Evolutionary conservation across 1,140 invertebrate genomes (phyloP).

Genomic region (Heterodera carotae): DNA sequence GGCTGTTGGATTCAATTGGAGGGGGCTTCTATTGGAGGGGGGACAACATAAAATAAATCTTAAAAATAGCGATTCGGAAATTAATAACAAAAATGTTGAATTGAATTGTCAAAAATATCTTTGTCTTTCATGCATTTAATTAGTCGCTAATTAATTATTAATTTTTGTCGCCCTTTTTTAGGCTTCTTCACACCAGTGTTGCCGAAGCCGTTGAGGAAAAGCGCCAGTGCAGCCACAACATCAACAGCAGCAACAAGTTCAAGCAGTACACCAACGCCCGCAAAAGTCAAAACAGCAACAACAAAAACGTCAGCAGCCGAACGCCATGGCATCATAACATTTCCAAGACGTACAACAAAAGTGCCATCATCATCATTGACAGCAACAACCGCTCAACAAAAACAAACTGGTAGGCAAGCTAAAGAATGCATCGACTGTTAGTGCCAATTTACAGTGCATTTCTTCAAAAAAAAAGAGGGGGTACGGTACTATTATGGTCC

Average conservation of each 20-base stretch:
- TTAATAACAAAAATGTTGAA: too few species aligned
- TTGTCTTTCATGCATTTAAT: too few species aligned
- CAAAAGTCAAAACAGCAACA: background rate
- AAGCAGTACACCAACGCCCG: background rate
- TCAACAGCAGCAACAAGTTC: background rate
- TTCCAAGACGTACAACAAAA: background rate
- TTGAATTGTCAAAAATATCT: too few species aligned
- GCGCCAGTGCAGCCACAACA: background rate
- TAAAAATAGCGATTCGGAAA: too few species aligned
- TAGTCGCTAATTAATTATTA: background rate
- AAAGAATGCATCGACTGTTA: too few species aligned
- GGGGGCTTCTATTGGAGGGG: too few species aligned
- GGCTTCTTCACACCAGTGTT: slow-evolving; percentile 38
- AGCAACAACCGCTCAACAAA: background rate
- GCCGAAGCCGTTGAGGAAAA: slow-evolving; percentile 25
- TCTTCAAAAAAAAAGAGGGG: background rate
- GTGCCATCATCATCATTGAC: background rate
- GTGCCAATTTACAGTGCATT: background rate
- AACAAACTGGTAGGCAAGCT: background rate
- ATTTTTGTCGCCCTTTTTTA: slow-evolving; percentile 10
- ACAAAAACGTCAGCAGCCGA: background rate
- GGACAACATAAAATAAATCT: too few species aligned
- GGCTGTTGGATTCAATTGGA: too few species aligned
- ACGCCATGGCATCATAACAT: background rate
- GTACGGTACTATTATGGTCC: too few species aligned